Evolutionary conservation across 1,140 invertebrate species (phyloP), one percentile per base, ranked within the genome.

Genomic region (Littorina saxatilis): DNA sequence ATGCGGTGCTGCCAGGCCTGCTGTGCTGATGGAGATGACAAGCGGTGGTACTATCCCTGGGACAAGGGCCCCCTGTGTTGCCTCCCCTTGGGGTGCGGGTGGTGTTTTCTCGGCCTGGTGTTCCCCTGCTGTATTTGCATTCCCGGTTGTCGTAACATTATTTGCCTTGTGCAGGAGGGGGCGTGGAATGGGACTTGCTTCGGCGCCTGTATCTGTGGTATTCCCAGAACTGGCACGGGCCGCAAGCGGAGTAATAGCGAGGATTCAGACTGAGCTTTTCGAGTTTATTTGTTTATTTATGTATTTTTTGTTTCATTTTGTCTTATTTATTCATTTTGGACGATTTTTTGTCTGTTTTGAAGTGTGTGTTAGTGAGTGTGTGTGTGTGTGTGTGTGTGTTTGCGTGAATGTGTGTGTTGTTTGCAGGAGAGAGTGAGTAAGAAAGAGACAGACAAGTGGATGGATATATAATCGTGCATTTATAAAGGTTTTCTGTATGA

Each of bases 31-130:
- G 82, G 82, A 9, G 58, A 43, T 5, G 78, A 80, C 52, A 58
- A 55, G 20, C 77, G 77, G 0, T 83, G 82, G 82, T 83, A 80
- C 58, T 83, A 83, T 35, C 82, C 82, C 11, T 83, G 82, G 82
- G 78, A 83, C 29, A 83, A 83, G 61, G 82, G 82, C 7, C 27
- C 58, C 17, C 40, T 63, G 3, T 58, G 78, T 35, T 63, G 79
- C 70, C 39, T 76, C 23, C 74, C 74, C 0, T 58, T 83, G 9
- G 47, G 39, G 9, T 83, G 82, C 63, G 72, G 79, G 52, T 83
- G 82, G 82, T 79, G 78, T 55, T 50, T 70, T 9, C 20, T 83
- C 9, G 52, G 82, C 55, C 39, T 83, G 39, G 20, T 79, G 23
- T 79, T 83, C 50, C 82, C 82, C 2, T 83, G 82, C 63, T 80